Evolutionary conservation across 2,888 invertebrate genomes (phyloP).

Genomic region (Trachelus tabidus): DNA sequence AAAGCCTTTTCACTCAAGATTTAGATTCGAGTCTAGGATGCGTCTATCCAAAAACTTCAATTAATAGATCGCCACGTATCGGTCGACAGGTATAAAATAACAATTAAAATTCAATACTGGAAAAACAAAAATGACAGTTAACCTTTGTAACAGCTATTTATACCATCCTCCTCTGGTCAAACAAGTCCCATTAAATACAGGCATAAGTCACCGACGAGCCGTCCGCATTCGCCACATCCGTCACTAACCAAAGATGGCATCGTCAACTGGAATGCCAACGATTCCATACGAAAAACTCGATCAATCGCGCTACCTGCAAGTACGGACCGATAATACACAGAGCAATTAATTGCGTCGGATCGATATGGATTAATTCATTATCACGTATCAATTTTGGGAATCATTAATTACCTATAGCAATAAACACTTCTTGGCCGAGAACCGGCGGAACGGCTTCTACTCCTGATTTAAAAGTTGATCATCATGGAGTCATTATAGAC

Average conservation of each 20-base stretch:
- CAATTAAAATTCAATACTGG: neutral
- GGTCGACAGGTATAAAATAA: slow-evolving; percentile 19
- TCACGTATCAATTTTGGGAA: neutral
- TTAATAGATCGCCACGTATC: slow-evolving; percentile 21
- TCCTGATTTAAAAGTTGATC: slow-evolving; percentile 32
- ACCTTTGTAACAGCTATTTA: slow-evolving; percentile 10
- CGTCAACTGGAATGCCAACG: slow-evolving; percentile 17
- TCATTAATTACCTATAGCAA: slow-evolving; percentile 18
- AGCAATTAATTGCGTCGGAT: neutral
- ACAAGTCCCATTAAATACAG: slow-evolving; percentile 22
- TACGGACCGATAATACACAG: slow-evolving; percentile 7
- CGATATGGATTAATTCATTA: neutral
- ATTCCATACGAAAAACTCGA: slow-evolving; percentile 31
- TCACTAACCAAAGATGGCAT: slow-evolving; percentile 23
- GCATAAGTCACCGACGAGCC: slow-evolving; percentile 32
- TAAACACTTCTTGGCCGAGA: slow-evolving; percentile 27
- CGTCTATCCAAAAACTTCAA: slow-evolving; percentile 25
- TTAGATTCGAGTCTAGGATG: slow-evolving; percentile 13
- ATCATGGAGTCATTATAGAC: slow-evolving; percentile 17
- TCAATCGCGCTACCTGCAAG: slow-evolving; percentile 31
- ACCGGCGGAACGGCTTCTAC: slow-evolving; percentile 30
- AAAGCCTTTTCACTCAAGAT: slow-evolving; percentile 26
- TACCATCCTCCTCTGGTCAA: slow-evolving; percentile 23
- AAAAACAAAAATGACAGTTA: neutral
- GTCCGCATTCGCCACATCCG: slow-evolving; percentile 27